A percentile compares a stretch with the other conserved stretches of the same genome.
These are phyloP conservation scores for Tenthredo mesomela DNA, from an alignment of 2,888 invertebrate genomes.

Conservation along the genomic window DNA sequence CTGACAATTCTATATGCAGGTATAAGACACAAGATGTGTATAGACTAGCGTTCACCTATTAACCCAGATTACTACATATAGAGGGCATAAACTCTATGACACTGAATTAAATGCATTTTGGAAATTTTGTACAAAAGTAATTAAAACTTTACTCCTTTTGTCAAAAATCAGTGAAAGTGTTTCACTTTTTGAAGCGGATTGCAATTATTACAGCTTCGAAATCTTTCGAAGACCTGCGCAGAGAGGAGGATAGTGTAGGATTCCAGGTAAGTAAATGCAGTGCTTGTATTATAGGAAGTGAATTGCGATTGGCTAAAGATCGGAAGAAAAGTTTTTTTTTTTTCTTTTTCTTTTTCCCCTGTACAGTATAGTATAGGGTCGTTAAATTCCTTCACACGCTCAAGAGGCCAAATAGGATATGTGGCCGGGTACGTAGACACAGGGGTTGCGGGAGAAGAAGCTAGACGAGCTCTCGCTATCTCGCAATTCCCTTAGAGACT, in stretches of 20 bases:
- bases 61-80: background rate
- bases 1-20: background rate
- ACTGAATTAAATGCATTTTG: background rate
- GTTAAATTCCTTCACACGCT: conserved; percentile 52
- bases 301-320: conserved; percentile 31
- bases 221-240: background rate
- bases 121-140: background rate
- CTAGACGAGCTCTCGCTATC: conserved; percentile 29
- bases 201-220: background rate
- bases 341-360: background rate
- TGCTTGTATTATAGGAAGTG: background rate
- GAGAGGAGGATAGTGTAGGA: background rate
- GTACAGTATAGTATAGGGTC: conserved; percentile 25
- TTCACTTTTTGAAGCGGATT: background rate
- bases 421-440: background rate
- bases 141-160: background rate
- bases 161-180: background rate
- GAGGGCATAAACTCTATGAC: background rate
- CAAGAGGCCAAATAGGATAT: conserved; percentile 35
- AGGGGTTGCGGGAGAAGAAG: conserved; percentile 31
- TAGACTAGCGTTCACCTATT: background rate
- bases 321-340: conserved; percentile 30
- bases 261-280: conserved; percentile 19
- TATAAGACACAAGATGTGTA: background rate
- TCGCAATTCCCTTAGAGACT: conserved; percentile 27